Base-by-base conservation (phyloP, 1,140 invertebrate genomes). In the Elymnias hypermnestra region DNA sequence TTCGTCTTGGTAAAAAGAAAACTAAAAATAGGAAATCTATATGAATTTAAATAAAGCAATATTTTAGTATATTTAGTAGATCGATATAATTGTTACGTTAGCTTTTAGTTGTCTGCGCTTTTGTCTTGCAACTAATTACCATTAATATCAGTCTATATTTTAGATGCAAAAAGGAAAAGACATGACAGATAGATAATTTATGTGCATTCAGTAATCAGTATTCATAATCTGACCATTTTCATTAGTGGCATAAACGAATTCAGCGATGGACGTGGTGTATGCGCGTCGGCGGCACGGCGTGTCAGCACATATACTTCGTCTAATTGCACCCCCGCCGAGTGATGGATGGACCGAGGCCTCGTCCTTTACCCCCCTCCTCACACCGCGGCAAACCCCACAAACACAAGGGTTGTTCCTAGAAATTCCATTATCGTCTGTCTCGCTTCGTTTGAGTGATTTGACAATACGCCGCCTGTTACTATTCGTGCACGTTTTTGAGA, bases 321-420 rank as follows among this genome's bases (percentile, higher is more conserved):
- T 83, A 83, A 83, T 85, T 83, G 82, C 72, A 65, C 72, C 72
- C 83, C 81, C 65, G 72, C 66, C 43, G 78, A 60, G 79, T 87
- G 83, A 87, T 87, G 77, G 79, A 87, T 84, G 75, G 67, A 62
- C 64, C 58, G 54, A 41, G 35, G 38, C 54, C 44, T 38, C 50
- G 26, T 56, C 52, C 53, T 47, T 31, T 37, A 18, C 53, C 45
- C 59, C 55, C 52, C 53, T 18, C 62, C 13, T 46, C 53, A 41
- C 64, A 50, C 61, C 57, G 57, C 63, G 57, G 52, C 72, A 53
- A 62, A 72, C 66, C 71, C 73, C 61, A 65, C 59, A 54, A 55
- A 38, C 62, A 79, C 63, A 76, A 79, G 77, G 81, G 81, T 78
- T 79, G 81, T 82, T 84, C 72, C 69, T 67, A 84, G 75, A 84